Percentiles rank a stretch among this genome's conserved stretches.
Evolutionary conservation across 1,140 invertebrate species (phyloP).

Genomic region (Megalonaias nervosa): DNA sequence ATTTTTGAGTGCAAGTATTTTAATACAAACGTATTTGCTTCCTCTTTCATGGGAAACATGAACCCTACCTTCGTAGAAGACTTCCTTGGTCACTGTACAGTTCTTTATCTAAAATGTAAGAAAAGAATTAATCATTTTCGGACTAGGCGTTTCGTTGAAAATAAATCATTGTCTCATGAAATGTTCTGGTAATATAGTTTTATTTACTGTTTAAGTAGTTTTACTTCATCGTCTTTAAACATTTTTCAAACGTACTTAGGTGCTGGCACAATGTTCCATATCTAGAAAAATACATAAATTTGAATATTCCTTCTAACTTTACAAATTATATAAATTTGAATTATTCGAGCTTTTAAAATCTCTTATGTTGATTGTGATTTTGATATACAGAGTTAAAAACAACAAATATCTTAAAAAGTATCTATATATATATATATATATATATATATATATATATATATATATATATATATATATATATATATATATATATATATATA

Average conservation of each 20-base stretch:
- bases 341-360: no score
- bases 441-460: neutral
- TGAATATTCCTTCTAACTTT: no score
- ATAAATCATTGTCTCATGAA: neutral
- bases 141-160: neutral
- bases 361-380: neutral
- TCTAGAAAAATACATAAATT: no score
- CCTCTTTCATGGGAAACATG: no score
- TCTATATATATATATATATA: neutral
- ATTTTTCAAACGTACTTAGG: no score
- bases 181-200: no score
- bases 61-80: conserved; percentile 32
- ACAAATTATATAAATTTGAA: no score
- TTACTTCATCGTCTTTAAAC: no score
- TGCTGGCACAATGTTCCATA: no score
- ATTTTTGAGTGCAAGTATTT: no score
- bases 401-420: neutral
- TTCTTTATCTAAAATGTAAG: conserved; percentile 23
- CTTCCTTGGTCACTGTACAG: conserved; percentile 31
- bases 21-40: no score
- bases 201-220: no score
- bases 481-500: neutral
- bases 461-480: neutral
- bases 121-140: neutral
- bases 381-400: neutral